phyloP scores from a whole-genome alignment of 1,140 invertebrate species.

The Hestina assimilis region DNA sequence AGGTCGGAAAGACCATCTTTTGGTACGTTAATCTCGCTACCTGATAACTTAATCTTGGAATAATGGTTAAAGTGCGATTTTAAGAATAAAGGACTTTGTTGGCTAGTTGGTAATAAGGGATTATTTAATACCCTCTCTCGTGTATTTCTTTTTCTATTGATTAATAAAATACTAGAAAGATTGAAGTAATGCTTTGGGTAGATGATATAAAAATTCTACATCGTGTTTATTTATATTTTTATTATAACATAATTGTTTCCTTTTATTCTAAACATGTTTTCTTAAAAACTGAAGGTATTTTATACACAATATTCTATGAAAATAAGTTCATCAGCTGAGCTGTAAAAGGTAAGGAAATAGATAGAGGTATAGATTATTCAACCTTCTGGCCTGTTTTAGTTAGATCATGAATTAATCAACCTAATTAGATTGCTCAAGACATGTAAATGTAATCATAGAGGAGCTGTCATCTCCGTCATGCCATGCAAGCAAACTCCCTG shows the following conservation, averaged over 20 bases:
- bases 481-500: constrained; percentile 41
- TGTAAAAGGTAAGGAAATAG: too few species aligned
- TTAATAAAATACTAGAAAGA: background rate
- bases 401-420: background rate
- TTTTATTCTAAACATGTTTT: too few species aligned
- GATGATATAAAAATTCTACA: too few species aligned
- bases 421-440: background rate
- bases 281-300: too few species aligned
- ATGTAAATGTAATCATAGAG: constrained; percentile 32
- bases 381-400: too few species aligned
- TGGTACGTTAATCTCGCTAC: constrained; percentile 39
- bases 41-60: constrained; percentile 47
- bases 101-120: constrained; percentile 14
- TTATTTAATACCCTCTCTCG: background rate
- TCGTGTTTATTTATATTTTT: too few species aligned
- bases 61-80: constrained; percentile 24
- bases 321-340: too few species aligned
- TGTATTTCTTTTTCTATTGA: background rate
- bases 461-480: constrained; percentile 34
- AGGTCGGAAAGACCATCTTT: constrained; percentile 26
- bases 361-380: too few species aligned
- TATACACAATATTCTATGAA: too few species aligned
- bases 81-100: background rate
- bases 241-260: too few species aligned
- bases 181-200: background rate